A percentile compares a stretch with the other conserved stretches of the same genome.
Evolutionary conservation across 2,888 invertebrate species (phyloP).

Genomic region (Eubasilissa splendida): DNA sequence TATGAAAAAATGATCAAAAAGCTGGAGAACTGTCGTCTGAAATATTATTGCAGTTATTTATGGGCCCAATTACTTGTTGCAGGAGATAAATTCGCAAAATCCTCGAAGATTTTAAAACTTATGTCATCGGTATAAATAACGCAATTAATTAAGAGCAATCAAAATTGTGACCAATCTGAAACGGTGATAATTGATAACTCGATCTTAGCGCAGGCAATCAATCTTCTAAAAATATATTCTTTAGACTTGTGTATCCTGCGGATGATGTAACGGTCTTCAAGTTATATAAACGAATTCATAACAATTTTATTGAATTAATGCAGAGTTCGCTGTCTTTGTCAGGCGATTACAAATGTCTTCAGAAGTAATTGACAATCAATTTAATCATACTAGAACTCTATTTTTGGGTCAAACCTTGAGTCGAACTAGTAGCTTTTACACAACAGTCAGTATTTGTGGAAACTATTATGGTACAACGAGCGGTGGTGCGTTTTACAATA

Average conservation of each 20-base stretch:
- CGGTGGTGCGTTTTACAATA: neutral
- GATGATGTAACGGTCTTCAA: no score
- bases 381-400: constrained; percentile 1
- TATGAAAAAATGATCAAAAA: neutral
- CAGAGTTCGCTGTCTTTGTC: neutral
- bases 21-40: neutral
- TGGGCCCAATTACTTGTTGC: neutral
- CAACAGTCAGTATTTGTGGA: constrained; percentile 10
- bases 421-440: constrained; percentile 11
- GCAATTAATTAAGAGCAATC: neutral
- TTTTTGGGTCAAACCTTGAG: constrained; percentile 23
- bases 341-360: neutral
- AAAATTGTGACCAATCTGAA: neutral
- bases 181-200: no score
- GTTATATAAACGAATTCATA: no score
- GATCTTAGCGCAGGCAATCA: no score
- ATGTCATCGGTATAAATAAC: neutral
- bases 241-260: no score
- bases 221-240: no score
- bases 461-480: constrained; percentile 1
- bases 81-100: neutral
- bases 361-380: constrained; percentile 1
- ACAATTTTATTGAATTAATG: no score
- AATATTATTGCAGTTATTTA: neutral
- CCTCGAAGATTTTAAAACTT: neutral